Conservation (phyloP, 2,888 invertebrate genomes). For the Drosophila rellima region DNA sequence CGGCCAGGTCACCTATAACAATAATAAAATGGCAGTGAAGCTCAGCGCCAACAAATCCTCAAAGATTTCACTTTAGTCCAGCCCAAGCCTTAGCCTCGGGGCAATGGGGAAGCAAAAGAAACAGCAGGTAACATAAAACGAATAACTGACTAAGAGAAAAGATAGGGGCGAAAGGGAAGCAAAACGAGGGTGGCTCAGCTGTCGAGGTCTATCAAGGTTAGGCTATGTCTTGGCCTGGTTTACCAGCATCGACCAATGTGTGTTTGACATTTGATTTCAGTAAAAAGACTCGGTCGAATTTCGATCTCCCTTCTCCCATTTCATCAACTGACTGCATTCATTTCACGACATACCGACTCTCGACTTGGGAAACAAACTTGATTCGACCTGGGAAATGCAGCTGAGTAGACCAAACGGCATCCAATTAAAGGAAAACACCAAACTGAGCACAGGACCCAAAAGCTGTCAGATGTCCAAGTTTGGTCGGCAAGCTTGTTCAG, state of each 20-base stretch:
- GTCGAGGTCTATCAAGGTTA: conserved; percentile 72
- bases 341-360: conserved; percentile 37
- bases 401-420: conserved; percentile 58
- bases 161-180: neutral
- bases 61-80: conserved; percentile 63
- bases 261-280: conserved; percentile 78
- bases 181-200: neutral
- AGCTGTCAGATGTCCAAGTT: conserved; percentile 65
- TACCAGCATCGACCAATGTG: conserved; percentile 66
- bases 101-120: conserved; percentile 62
- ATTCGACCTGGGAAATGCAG: conserved; percentile 57
- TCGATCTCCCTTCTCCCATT: neutral
- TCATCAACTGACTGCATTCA: conserved; percentile 28
- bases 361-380: conserved; percentile 16
- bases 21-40: conserved; percentile 23
- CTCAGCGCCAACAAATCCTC: conserved; percentile 62
- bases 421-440: conserved; percentile 73
- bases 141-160: conserved; percentile 6
- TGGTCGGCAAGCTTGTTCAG: conserved; percentile 39
- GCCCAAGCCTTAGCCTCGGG: conserved; percentile 23
- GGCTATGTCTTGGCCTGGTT: conserved; percentile 61
- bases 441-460: conserved; percentile 53
- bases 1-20: conserved; percentile 20
- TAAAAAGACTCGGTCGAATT: conserved; percentile 9
- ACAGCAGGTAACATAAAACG: conserved; percentile 63